phyloP scores from a whole-genome alignment of 2,888 invertebrate genomes.

The Amblyteles armatorius region DNA sequence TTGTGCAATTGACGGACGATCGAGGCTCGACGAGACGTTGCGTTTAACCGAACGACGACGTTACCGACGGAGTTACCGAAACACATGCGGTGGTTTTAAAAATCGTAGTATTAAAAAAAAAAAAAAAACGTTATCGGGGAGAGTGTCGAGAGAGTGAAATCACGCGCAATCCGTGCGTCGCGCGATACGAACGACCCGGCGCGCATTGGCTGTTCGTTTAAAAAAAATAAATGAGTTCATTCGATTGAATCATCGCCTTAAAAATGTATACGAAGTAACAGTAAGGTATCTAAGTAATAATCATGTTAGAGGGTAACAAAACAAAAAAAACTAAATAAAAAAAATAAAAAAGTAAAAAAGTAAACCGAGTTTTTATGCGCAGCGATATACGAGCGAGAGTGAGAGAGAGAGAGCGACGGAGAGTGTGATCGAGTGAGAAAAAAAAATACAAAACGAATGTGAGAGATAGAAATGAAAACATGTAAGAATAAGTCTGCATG shows the following conservation, averaged over 20 bases:
- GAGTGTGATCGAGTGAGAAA: conserved; percentile 13
- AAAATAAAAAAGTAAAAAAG: conserved; percentile 66
- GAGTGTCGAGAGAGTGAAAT: conserved; percentile 57
- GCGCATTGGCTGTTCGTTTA: conserved; percentile 83
- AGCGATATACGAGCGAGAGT: conserved; percentile 75
- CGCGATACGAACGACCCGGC: conserved; percentile 72
- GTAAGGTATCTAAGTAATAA: conserved; percentile 85
- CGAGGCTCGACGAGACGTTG: conserved; percentile 36
- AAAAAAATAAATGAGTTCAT: conserved; percentile 81
- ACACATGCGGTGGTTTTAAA: conserved; percentile 40
- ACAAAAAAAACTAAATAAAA: conserved; percentile 36
- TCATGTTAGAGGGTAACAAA: conserved; percentile 82
- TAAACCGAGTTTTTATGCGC: conserved; percentile 83
- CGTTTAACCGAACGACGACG: conserved; percentile 20
- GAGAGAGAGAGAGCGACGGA: conserved; percentile 65
- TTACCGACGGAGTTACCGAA: not conserved
- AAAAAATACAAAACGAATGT: conserved; percentile 49
- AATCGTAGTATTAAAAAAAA: conserved; percentile 44
- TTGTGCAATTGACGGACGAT: conserved; percentile 65
- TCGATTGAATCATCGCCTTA: conserved; percentile 85
- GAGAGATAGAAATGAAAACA: conserved; percentile 37
- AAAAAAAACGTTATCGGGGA: conserved; percentile 29
- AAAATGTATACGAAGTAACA: conserved; percentile 85
- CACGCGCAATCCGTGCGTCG: conserved; percentile 43
- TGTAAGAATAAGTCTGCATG: conserved; percentile 63